phyloP scores from a whole-genome alignment of 2,113 vertebrate genomes.

The Vulpes vulpes region DNA sequence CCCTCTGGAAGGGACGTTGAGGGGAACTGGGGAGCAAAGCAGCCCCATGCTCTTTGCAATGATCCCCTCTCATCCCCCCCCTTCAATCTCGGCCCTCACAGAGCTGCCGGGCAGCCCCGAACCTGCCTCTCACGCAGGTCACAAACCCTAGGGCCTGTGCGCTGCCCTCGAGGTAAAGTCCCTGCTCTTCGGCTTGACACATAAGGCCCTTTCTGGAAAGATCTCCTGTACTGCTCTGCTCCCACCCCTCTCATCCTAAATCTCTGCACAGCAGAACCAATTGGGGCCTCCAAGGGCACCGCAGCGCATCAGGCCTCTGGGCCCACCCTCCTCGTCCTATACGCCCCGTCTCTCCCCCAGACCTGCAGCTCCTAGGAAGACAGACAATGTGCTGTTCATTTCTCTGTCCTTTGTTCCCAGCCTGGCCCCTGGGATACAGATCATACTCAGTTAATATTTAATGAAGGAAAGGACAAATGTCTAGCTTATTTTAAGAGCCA shows the following conservation, averaged over 20 bases:
- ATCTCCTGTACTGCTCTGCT: not conserved
- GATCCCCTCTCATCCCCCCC: not conserved
- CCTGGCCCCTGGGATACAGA: not conserved
- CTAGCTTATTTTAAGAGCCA: not conserved
- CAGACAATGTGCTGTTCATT: not conserved
- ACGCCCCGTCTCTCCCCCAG: not conserved
- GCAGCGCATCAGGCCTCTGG: not conserved
- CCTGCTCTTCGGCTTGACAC: not conserved
- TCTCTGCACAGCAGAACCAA: not conserved
- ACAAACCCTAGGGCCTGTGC: not conserved
- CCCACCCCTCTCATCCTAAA: not conserved
- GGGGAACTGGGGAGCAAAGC: not conserved
- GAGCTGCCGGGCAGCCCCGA: not conserved
- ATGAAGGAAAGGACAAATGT: not conserved
- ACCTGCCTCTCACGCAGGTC: not conserved
- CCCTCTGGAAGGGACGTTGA: not conserved
- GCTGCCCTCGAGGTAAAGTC: not conserved
- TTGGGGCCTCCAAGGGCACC: not conserved
- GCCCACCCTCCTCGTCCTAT: not conserved
- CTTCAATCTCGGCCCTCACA: not conserved
- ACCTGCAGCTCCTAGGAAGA: not conserved
- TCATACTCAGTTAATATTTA: not conserved
- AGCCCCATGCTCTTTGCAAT: not conserved
- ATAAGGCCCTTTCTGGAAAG: not conserved
- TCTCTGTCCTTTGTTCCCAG: not conserved